phyloP scores from a whole-genome alignment of 2,797 vertebrate species.

The Nannoperca obscura region DNA sequence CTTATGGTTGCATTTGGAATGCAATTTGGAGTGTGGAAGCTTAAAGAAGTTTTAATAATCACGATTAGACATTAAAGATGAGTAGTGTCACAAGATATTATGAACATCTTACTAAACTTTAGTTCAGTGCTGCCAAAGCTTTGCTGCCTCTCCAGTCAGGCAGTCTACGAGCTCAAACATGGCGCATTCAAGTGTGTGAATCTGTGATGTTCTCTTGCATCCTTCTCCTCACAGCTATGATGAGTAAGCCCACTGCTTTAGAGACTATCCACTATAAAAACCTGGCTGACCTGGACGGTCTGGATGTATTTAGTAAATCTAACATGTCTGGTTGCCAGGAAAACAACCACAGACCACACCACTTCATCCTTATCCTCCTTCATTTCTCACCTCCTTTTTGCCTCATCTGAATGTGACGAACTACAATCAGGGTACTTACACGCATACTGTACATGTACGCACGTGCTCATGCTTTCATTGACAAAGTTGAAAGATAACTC shows the following conservation, averaged over 20 bases:
- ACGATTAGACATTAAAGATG: conserved; percentile 1
- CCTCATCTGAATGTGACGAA: conserved; percentile 38
- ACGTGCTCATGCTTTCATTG: background rate
- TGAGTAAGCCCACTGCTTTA: conserved; percentile 1
- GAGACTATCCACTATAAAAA: background rate
- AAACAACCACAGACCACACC: conserved; percentile 36
- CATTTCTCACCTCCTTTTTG: conserved; percentile 7
- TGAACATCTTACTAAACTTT: conserved; percentile 13
- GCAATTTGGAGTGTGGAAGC: background rate
- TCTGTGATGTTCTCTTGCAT: background rate
- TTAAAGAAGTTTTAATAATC: background rate
- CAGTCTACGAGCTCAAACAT: background rate
- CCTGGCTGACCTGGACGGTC: conserved; percentile 2
- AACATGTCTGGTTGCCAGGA: conserved; percentile 50
- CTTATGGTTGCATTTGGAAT: background rate
- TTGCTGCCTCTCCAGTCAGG: background rate
- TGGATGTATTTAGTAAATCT: conserved; percentile 20
- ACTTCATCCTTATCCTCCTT: conserved; percentile 5
- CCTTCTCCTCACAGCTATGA: background rate
- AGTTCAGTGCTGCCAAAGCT: background rate
- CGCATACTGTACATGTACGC: background rate
- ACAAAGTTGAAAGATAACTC: background rate
- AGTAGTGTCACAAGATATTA: conserved; percentile 8
- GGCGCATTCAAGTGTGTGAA: background rate
- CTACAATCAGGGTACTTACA: conserved; percentile 10